Base-by-base conservation (phyloP, 2,113 vertebrate species). In the Anser cygnoides region DNA sequence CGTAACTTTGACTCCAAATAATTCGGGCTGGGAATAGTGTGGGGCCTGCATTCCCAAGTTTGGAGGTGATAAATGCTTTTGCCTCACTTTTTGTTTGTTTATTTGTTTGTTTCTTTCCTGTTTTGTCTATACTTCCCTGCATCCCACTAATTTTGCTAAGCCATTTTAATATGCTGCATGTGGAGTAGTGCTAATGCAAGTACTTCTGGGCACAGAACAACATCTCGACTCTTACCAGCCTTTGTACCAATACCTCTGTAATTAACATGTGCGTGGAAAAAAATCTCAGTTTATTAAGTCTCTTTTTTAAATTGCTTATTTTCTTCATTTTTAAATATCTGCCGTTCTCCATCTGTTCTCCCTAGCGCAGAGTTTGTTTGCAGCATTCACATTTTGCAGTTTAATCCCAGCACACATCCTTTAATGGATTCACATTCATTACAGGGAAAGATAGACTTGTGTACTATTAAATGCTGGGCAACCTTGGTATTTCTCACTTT, bases 311-410 rank as follows among this genome's bases (percentile, higher is more conserved):
- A 94, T 96, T 96, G 91, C 96, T 95, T 94, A 55, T 96, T 97
- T 95, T 95, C 89, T 95, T 96, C 4, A 0, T 80, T 95, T 89
- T 95, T 78, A 92, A 95, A 89, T 95, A 92, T 87, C 92, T 92
- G 74, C 87, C 82, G 68, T 96, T 97, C 92, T 96, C 95, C 92
- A 95, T 96, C 96, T 98, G 96, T 92, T 97, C 76, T 95, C 85
- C 61, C 75, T 58, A 94, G 82, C 68, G 84, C 65, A 76, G 73
- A 71, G 89, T 62, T 92, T 84, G 87, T 95, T 94, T 94, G 86
- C 46, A 74, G 71, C 70, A 37, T 87, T 97, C 58, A 33, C 43
- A 95, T 95, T 95, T 93, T 95, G 73, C 87, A 67, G 43, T 83
- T 97, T 91, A 89, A 92, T 96, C 91, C 85, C 74, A 92, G 37